A percentile compares a stretch with the other conserved stretches of the same genome.
Evolutionary conservation across 2,888 invertebrate species (phyloP).

Genomic region (Calameuta pallipes): DNA sequence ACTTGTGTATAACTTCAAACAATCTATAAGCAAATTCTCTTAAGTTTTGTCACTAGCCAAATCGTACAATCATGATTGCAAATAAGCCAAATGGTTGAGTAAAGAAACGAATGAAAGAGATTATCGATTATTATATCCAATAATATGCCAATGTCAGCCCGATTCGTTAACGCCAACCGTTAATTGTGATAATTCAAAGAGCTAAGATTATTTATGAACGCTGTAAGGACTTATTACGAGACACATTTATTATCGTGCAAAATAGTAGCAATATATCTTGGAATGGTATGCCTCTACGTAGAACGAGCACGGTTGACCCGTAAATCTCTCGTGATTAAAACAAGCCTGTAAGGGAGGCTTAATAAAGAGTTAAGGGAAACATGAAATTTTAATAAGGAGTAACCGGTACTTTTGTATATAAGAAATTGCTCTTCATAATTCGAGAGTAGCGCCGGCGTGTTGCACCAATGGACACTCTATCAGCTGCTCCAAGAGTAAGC

Average conservation of each 20-base stretch:
- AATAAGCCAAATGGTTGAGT: too few species aligned
- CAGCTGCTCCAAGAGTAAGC: too few species aligned
- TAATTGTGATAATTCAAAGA: conserved; percentile 13
- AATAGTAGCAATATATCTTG: neutral
- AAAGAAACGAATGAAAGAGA: too few species aligned
- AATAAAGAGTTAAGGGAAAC: conserved; percentile 13
- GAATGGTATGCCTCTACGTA: too few species aligned
- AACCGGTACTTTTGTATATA: conserved; percentile 15
- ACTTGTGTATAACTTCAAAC: too few species aligned
- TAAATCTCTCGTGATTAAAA: conserved; percentile 21
- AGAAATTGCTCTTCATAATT: conserved; percentile 15
- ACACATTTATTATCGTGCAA: conserved; percentile 14
- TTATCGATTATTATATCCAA: too few species aligned
- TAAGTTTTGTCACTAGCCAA: too few species aligned
- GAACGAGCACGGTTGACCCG: neutral
- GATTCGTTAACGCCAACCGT: neutral
- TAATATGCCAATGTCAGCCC: too few species aligned
- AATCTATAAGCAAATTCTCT: too few species aligned
- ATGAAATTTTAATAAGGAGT: conserved; percentile 18
- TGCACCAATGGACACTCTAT: too few species aligned
- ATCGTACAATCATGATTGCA: too few species aligned
- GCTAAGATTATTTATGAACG: conserved; percentile 5
- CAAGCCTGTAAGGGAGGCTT: conserved; percentile 17
- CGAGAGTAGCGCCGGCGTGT: neutral
- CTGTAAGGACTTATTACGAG: conserved; percentile 2